Evolutionary conservation across 1,140 invertebrate species (phyloP).

Genomic region (Pseudomyrmex sp.): DNA sequence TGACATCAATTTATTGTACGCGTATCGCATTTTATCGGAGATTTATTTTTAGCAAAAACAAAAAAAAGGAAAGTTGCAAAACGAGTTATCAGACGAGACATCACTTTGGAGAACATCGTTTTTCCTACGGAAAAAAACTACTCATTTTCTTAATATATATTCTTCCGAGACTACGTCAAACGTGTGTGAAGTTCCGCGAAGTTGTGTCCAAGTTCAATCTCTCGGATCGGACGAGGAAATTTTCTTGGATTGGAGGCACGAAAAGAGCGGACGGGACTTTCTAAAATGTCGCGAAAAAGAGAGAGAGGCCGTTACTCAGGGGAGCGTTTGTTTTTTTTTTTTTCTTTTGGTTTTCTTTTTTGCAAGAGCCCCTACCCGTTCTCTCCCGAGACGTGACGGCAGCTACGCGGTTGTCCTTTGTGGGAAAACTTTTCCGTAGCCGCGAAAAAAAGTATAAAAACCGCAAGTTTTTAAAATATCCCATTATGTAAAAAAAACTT

Average conservation of each 20-base stretch:
- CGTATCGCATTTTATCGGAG: no score
- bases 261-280: slow-evolving; percentile 28
- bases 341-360: not conserved
- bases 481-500: slow-evolving; percentile 14
- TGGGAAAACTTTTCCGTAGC: slow-evolving; percentile 2
- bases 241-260: slow-evolving; percentile 31
- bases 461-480: slow-evolving; percentile 30
- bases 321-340: not conserved
- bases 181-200: slow-evolving; percentile 18
- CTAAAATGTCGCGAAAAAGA: slow-evolving; percentile 7
- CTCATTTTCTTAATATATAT: not conserved
- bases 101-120: not conserved
- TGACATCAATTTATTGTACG: no score
- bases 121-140: not conserved
- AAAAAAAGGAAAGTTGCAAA: not conserved
- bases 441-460: slow-evolving; percentile 16
- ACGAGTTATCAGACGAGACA: not conserved
- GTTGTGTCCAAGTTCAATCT: not conserved
- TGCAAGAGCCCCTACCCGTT: not conserved
- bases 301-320: not conserved
- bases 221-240: slow-evolving; percentile 7
- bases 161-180: not conserved
- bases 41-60: no score
- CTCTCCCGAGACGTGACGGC: slow-evolving; percentile 8
- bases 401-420: not conserved